Conservation (phyloP, 2,888 invertebrate genomes). For the Cheilosia soror region DNA sequence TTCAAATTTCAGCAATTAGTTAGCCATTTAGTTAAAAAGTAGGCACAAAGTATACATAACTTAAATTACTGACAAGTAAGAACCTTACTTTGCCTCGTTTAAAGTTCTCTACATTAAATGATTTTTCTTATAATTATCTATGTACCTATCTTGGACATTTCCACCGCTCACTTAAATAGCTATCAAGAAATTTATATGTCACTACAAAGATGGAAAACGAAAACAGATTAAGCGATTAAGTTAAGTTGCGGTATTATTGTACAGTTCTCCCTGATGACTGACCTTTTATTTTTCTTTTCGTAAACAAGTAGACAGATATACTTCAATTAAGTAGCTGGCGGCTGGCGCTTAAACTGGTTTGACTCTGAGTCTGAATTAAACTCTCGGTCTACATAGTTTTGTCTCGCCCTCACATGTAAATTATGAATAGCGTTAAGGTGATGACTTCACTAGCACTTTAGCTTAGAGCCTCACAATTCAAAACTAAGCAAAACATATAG, state of each 20-base stretch:
- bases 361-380: too few relatives aligned
- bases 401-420: constrained; percentile 12
- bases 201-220: constrained; percentile 3
- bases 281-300: constrained; percentile 4
- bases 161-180: not conserved
- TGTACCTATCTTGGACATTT: not conserved
- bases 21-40: too few relatives aligned
- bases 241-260: not conserved
- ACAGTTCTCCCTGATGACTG: not conserved
- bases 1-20: too few relatives aligned
- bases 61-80: too few relatives aligned
- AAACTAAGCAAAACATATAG: constrained; percentile 1
- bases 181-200: not conserved
- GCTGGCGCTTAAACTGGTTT: constrained; percentile 40
- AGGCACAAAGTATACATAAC: too few relatives aligned
- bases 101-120: not conserved
- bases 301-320: not conserved
- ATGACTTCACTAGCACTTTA: constrained; percentile 37
- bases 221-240: not conserved
- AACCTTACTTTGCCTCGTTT: too few relatives aligned
- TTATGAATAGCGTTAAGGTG: constrained; percentile 5
- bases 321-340: not conserved
- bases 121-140: not conserved
- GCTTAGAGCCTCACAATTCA: constrained; percentile 11
- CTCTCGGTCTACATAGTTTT: not conserved